phyloP scores from a whole-genome alignment of 53 echinoderm and acorn worm genomes.

The Holothuria leucospilota region DNA sequence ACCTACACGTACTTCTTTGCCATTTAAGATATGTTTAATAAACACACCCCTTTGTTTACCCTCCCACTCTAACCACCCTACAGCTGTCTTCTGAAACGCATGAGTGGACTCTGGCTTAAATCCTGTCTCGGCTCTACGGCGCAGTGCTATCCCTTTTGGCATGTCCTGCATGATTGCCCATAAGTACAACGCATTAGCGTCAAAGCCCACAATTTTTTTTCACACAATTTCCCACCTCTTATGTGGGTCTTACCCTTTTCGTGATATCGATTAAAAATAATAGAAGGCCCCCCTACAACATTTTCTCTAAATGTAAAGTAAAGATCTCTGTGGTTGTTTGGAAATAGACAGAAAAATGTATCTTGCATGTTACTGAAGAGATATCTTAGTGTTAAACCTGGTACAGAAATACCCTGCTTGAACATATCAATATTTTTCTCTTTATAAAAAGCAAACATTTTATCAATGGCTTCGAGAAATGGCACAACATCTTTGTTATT shows the following conservation, averaged over 20 bases:
- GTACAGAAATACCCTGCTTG: too few species aligned
- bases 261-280: too few species aligned
- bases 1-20: background rate
- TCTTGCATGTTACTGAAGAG: slow-evolving; percentile 52
- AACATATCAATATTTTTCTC: slow-evolving; percentile 58
- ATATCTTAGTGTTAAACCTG: slow-evolving; percentile 69
- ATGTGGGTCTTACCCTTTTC: too few species aligned
- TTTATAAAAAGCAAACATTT: slow-evolving; percentile 64
- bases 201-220: slow-evolving; percentile 66
- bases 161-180: slow-evolving; percentile 68
- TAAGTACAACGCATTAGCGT: slow-evolving; percentile 74
- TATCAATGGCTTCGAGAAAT: slow-evolving; percentile 62
- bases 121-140: slow-evolving; percentile 25
- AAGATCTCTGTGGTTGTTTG: slow-evolving; percentile 54
- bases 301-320: slow-evolving; percentile 56
- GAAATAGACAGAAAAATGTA: slow-evolving; percentile 50
- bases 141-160: slow-evolving; percentile 63
- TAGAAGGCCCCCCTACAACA: slow-evolving; percentile 63
- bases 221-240: slow-evolving; percentile 59
- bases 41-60: background rate
- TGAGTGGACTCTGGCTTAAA: slow-evolving; percentile 46
- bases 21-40: slow-evolving; percentile 51
- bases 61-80: slow-evolving; percentile 59
- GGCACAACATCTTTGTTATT: slow-evolving; percentile 69
- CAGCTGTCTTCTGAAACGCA: background rate